Evolutionary conservation across 1,140 invertebrate genomes (phyloP), one percentile per base, ranked within the genome.

Genomic region (Cotesia chilonis): DNA sequence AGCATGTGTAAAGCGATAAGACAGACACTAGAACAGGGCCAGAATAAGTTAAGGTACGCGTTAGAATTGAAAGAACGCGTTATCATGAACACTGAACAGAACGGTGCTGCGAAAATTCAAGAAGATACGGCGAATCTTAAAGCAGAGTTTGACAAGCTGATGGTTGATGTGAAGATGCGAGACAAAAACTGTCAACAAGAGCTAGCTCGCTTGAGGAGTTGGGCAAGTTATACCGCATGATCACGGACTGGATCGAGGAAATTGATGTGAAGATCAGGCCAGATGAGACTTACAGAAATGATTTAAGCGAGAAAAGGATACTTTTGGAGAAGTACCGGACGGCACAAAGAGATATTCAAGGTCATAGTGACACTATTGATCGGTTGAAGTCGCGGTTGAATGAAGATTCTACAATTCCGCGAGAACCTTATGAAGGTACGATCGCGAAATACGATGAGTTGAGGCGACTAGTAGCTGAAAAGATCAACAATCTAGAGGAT

Each of bases 51-150:
- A 5, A 89, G 94, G 12, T 97, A 97, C 82, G 91, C 94, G 51
- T 82, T 95, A n/a, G 96, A 97, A 79, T 85, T 97, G 0, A 97
- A 96, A 83, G 95, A 97, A 83, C 94, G 94, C 80, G 95, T 97
- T 0, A 94, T 96, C 4, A 92, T 96, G 88, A 96, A 96, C 79
- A 97, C 95, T 0, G 95, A 97, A 85, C 92, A 94, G 74, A 90
- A 90, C 74, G 95, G 96, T 1, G 94, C 92, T 1, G 89, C 90
- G 0, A 95, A 95, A 82, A 96, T 97, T 66, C 92, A 96, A 82
- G 95, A 97, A 81, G 94, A 96, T 77, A 96, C 94, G 0, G 94
- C 96, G 76, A 93, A 92, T 76, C 83, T 98, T 4, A 94, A 95
- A 82, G 89, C 91, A 77, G 95, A 97, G 80, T 96, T 97, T 81